phyloP scores from a whole-genome alignment of 2,797 vertebrate genomes.

The Rhynchotus rufescens region DNA sequence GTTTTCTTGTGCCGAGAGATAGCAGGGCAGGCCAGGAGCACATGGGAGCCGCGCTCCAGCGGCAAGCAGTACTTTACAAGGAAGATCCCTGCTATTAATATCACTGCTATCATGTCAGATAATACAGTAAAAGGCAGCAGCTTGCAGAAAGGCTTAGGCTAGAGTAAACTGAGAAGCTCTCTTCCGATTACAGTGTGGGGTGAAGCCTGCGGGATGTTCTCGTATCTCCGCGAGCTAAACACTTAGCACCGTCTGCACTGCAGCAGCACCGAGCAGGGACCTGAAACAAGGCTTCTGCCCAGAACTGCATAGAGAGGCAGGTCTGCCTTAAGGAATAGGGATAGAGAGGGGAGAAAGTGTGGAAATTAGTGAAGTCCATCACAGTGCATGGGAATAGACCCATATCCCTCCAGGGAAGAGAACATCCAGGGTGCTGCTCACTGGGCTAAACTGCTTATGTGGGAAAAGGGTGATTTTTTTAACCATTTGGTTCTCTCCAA shows the following conservation, averaged over 20 bases:
- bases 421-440: not conserved
- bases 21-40: not conserved
- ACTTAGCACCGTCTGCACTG: not conserved
- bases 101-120: slow-evolving; percentile 38
- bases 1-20: slow-evolving; percentile 21
- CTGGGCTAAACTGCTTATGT: not conserved
- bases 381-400: not conserved
- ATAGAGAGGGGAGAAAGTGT: not conserved
- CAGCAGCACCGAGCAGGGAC: not conserved
- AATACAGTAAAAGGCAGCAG: slow-evolving; percentile 52
- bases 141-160: slow-evolving; percentile 34
- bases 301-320: not conserved
- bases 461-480: not conserved
- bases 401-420: not conserved
- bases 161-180: slow-evolving; percentile 24
- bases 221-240: not conserved
- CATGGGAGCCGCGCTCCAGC: rapidly evolving
- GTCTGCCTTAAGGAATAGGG: not conserved
- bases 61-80: not conserved
- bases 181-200: not conserved
- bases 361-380: not conserved
- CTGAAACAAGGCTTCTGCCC: not conserved
- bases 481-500: not conserved
- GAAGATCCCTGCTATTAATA: slow-evolving; percentile 54
- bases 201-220: not conserved